phyloP scores from a whole-genome alignment of 2,797 vertebrate species.

The Intellagama lesueurii region DNA sequence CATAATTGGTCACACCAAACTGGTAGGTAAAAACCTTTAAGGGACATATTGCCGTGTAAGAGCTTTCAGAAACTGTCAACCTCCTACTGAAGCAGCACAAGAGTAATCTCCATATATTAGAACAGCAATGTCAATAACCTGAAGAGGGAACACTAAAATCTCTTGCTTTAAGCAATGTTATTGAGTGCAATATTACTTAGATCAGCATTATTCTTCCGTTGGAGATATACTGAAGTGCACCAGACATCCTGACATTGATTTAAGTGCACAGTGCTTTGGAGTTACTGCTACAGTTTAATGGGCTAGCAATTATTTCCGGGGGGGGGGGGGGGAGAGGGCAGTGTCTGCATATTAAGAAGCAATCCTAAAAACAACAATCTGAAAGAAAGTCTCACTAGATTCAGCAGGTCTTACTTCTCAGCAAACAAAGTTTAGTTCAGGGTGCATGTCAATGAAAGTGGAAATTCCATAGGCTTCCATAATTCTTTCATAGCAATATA shows the following conservation, averaged over 20 bases:
- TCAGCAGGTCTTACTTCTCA: not conserved
- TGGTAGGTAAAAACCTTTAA: not conserved
- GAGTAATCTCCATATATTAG: not conserved
- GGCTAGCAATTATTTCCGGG: not conserved
- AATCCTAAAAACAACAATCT: not conserved
- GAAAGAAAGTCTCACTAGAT: not conserved
- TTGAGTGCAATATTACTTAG: slow-evolving; percentile 22
- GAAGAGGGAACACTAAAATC: slow-evolving; percentile 1
- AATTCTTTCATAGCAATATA: slow-evolving; percentile 4
- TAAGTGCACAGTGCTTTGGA: not conserved
- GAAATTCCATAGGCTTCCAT: not conserved
- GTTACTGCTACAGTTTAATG: not conserved
- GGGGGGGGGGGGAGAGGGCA: not conserved
- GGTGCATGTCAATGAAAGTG: not conserved
- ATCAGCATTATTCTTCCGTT: not conserved
- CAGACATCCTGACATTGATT: slow-evolving; percentile 33
- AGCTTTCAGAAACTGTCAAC: not conserved
- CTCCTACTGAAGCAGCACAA: not conserved
- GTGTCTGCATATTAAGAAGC: not conserved
- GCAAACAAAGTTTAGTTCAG: not conserved
- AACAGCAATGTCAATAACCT: not conserved
- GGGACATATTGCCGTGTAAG: not conserved
- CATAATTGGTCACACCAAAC: not conserved
- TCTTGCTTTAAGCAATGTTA: slow-evolving; percentile 12
- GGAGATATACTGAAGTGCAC: not conserved